Evolutionary conservation across 2,888 invertebrate species (phyloP), one percentile per base, ranked within the genome.

Genomic region (Zygaena filipendulae): DNA sequence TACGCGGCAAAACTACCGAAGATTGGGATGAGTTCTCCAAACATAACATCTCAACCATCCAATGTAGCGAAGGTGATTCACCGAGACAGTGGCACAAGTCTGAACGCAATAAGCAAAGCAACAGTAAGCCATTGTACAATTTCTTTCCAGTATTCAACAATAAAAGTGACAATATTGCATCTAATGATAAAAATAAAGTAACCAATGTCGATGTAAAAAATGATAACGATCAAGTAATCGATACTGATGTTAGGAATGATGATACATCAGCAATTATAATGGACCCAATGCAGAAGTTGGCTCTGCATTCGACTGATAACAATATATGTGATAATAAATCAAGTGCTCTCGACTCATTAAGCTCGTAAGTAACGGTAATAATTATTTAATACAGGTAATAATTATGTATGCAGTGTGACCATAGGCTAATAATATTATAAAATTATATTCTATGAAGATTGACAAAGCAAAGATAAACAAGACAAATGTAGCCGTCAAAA

Each of bases 221-320:
- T 10, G 29, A 29, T 25, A 42, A 38, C 21, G 42, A 42, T 21
- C 42, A 45, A 25, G 35, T 42, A 13, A 43, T 49, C n/a, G n/a
- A n/a, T n/a, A n/a, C n/a, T n/a, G 40, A 39, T 3, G 32, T 34
- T 13, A 39, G 29, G 36, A 56, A 52, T 30, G 68, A 69, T 33
- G 72, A 70, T 41, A 66, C 60, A 61, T 62, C 69, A 67, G 69
- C 71, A 57, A 61, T 74, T 56, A 72, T 79, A 55, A 45, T 79
- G 74, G 74, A 79, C 54, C 67, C 80, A 63, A 72, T 79, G 79
- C 80, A 74, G 66, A 75, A 79, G 45, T 32, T 79, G 70, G 70
- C 67, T 61, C 60, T 79, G 72, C 74, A 67, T 60, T 59, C 77
- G 79, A 79, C 79, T 77, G 79, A 79, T 70, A 79, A 69, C 54